Evolutionary conservation across 2,797 vertebrate species (phyloP).

Genomic region (Anguilla marmorata): DNA sequence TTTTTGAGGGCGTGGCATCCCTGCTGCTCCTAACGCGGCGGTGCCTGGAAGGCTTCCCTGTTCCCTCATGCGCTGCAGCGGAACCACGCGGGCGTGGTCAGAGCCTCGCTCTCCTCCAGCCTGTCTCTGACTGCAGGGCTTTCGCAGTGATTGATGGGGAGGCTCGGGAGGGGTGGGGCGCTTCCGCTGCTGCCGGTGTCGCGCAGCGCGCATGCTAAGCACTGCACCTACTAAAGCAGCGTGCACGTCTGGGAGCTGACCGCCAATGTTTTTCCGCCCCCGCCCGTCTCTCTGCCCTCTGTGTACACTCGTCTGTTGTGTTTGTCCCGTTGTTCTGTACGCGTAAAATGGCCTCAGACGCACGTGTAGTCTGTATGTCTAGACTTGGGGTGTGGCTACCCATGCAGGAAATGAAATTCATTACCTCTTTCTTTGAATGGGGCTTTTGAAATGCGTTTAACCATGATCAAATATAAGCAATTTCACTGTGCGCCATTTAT

Average conservation of each 20-base stretch:
- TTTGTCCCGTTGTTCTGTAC: neutral
- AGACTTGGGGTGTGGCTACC: neutral
- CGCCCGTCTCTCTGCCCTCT: neutral
- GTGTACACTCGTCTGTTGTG: neutral
- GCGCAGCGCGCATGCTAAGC: conserved; percentile 1
- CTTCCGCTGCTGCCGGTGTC: neutral
- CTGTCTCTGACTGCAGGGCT: neutral
- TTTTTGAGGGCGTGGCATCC: neutral
- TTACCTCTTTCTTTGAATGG: neutral
- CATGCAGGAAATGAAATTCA: conserved; percentile 14
- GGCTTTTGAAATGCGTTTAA: conserved; percentile 2
- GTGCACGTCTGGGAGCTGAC: neutral
- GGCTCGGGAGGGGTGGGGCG: neutral
- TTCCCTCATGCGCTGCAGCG: neutral
- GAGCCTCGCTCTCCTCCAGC: neutral
- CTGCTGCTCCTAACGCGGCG: neutral
- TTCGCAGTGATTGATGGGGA: neutral
- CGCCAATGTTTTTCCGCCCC: neutral
- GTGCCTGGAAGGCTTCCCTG: neutral
- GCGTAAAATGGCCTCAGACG: neutral
- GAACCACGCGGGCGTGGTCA: neutral
- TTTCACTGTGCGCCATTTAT: neutral
- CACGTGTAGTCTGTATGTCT: neutral
- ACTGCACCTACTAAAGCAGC: neutral
- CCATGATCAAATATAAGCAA: neutral